Base-by-base conservation (phyloP, 1,140 invertebrate genomes). In the Zaprionus lachaisei region DNA sequence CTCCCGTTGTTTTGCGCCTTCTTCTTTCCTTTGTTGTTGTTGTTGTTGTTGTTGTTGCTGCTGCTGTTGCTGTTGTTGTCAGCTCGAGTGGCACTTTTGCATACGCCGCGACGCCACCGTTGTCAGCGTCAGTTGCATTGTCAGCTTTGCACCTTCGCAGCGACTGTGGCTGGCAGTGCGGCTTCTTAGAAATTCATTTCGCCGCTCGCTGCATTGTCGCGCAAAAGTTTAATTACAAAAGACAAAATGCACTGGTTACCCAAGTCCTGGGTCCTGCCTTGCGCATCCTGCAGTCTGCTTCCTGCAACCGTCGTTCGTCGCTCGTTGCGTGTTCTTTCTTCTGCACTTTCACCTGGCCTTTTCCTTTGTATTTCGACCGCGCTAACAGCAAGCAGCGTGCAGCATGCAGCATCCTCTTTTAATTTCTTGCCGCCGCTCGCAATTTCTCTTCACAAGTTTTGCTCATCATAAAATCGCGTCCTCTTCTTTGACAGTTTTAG, bases 191-290 rank as follows among this genome's bases (percentile, higher is more conserved):
- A 65, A 57, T 72, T 78, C 72, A 84, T 89, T 87, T 79, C 63
- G 55, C 58, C 55, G 44, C 41, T 31, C 47, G 61, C 55, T 71
- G 68, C 73, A 75, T 72, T 72, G 69, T 66, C 74, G 67, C 54
- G 60, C 72, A 77, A 80, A 90, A 90, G 62, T 89, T 89, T 90
- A 89, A 89, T 90, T 90, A 89, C 85, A 85, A 85, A 77, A 75
- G 76, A 74, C 76, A 69, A 66, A 85, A 79, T 80, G 79, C 86
- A 81, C 69, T 74, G 76, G 62, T 72, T 76, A 38, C 68, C 60
- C 51, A 31, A 6, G 34, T 15, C 15, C 22, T 15, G 41, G n/a
- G 12, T 6, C 14, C 58, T 24, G 34, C 17, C 17, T 34, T 28
- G 11, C 15, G n/a, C 20, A 26, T 28, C 26, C 62, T 26, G 26